phyloP scores from a whole-genome alignment of 1,140 invertebrate genomes.

The Cepaea nemoralis region DNA sequence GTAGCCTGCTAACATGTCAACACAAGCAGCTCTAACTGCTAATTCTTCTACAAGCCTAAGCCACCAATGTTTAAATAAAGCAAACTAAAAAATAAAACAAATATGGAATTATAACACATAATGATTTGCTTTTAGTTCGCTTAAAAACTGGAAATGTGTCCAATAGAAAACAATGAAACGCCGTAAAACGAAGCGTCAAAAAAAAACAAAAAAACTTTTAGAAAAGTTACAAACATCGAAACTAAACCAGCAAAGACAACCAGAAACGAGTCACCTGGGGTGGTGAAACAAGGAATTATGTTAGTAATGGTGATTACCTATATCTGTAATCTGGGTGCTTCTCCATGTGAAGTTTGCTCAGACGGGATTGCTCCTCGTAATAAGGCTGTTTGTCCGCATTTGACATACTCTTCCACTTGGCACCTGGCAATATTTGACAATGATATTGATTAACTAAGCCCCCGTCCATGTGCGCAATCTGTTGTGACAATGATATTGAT shows the following conservation, averaged over 20 bases:
- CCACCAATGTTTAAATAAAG: not conserved
- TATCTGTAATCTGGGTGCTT: slow-evolving; percentile 99
- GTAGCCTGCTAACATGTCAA: not conserved
- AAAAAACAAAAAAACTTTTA: too few relatives aligned
- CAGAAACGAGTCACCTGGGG: too few relatives aligned
- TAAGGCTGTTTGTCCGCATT: slow-evolving; percentile 98
- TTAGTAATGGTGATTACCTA: slow-evolving; percentile 74
- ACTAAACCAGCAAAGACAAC: too few relatives aligned
- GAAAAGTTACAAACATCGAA: too few relatives aligned
- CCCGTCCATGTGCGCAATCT: too few relatives aligned
- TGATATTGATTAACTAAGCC: too few relatives aligned
- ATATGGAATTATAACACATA: too few relatives aligned
- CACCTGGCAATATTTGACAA: slow-evolving; percentile 78
- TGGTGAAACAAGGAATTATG: too few relatives aligned
- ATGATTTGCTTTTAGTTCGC: too few relatives aligned
- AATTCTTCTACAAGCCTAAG: not conserved
- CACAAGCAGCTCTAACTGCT: not conserved
- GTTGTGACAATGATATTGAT: too few relatives aligned
- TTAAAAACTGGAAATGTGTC: too few relatives aligned
- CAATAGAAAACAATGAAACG: too few relatives aligned
- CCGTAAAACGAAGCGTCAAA: not conserved
- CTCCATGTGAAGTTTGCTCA: slow-evolving; percentile 99
- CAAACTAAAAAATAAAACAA: not conserved
- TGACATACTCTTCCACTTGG: slow-evolving; percentile 97
- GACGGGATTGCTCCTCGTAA: slow-evolving; percentile 97